phyloP scores from a whole-genome alignment of 2,888 invertebrate species.

The Nudaria mundana region DNA sequence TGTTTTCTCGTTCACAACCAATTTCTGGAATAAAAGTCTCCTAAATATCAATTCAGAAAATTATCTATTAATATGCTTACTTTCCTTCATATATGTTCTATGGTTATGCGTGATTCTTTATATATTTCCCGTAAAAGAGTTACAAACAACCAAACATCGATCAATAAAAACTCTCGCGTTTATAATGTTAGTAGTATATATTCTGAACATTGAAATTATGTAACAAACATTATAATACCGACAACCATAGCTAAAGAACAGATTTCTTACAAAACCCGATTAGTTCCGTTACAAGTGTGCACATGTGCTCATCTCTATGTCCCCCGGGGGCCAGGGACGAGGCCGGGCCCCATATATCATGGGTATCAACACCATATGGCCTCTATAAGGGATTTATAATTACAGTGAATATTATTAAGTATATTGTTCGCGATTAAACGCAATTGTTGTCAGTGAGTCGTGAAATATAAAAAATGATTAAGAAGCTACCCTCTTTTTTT shows the following conservation, averaged over 20 bases:
- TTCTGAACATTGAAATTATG: neutral
- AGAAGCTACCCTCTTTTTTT: conserved; percentile 17
- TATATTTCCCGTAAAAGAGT: no score
- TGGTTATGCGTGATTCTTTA: no score
- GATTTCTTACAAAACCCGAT: conserved; percentile 55
- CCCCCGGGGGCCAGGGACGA: conserved; percentile 35
- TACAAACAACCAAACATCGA: no score
- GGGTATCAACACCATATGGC: conserved; percentile 70
- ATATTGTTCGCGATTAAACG: conserved; percentile 42
- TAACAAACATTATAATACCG: conserved; percentile 28
- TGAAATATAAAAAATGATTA: conserved; percentile 56
- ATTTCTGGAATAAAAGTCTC: no score
- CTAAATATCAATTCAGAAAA: no score
- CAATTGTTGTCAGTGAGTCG: conserved; percentile 56
- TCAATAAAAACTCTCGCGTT: no score
- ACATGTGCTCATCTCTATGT: conserved; percentile 50
- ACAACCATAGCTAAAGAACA: conserved; percentile 37
- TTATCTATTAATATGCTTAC: no score
- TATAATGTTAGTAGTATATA: no score
- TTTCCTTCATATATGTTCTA: no score
- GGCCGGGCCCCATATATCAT: conserved; percentile 31
- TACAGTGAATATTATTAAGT: conserved; percentile 53
- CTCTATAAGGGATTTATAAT: conserved; percentile 57
- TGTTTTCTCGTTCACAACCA: no score
- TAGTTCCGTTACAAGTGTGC: conserved; percentile 71